Base-by-base conservation (phyloP, 2,888 invertebrate genomes). In the Fragum fragum region DNA sequence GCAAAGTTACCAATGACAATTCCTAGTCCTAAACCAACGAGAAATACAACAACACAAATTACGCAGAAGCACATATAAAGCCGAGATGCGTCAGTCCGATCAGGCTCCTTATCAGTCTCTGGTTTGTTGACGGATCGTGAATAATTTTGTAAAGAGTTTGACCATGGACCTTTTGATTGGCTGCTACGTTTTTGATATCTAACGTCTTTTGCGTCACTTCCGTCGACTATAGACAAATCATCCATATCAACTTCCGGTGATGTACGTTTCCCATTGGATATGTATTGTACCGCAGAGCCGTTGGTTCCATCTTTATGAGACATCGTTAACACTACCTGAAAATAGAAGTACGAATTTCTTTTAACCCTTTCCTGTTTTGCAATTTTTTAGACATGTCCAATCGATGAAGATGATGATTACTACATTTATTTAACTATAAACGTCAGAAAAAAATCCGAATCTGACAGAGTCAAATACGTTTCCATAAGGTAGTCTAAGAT, bases 1-100 rank as follows among this genome's bases (percentile, higher is more conserved):
- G 71, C 79, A 71, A 76, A 84, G 23, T 28, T 18, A 7, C 84
- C 84, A n/a, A 84, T 80, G 1, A 84, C 53, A 18, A 84, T 76
- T 23, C 84, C 84, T 9, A 84, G 26, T 18, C 66, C 73, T 14
- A 84, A 5, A 29, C 84, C 84, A 0, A 81, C 68, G 14, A 73
- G 32, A 61, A 84, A 81, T 14, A 76, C 57, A 3, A 70, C 32
- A 18, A 57, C n/a, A 29, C 73, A 66, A 69, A 36, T 70, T 2
- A 29, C 26, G 9, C 52, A 26, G 14, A 70, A 52, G 26, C 2
- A n/a, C n/a, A 29, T 70, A 18, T 47, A 29, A n/a, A 26, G 7
- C 18, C 68, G n/a, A 1, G 68, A 68, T 7, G 52, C 21, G 21
- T 52, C 52, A 52, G 23, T 6, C 28, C 28, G 52, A 14, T 21